Base-by-base conservation (phyloP, 2,797 vertebrate species). In the Pagetopsis macropterus region DNA sequence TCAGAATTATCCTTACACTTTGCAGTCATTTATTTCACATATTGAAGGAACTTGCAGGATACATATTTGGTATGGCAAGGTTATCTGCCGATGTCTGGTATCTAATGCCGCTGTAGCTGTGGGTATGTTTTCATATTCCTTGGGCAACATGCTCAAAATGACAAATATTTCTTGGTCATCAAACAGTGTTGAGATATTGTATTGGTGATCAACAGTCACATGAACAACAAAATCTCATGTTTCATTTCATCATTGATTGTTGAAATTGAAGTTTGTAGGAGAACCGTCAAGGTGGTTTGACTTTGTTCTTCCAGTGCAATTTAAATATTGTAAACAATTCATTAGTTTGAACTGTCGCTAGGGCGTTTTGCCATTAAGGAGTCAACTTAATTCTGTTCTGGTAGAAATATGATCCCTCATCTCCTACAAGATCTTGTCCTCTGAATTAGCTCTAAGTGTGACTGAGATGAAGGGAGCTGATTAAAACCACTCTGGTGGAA, bases 401-500 rank as follows among this genome's bases (percentile, higher is more conserved):
- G 31, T 78, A 75, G 83, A 87, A 85, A 84, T 76, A 81, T 81
- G 79, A 88, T 84, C 84, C 81, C 71, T 88, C 87, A 84, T 87
- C 76, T 85, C 72, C 54, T 61, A 80, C 76, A 85, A 81, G 76
- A 87, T 75, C 72, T 78, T 77, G 74, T 92, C 76, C 76, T 85
- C 77, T 90, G 74, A 86, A 88, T 89, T 81, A 87, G 86, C 80
- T 82, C 46, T 54, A 87, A 81, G 63, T 86, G 81, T 86, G 84
- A 89, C 76, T 72, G 55, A 89, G 89, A 87, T 82, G 75, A 84
- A 88, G 62, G 55, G 73, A 79, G 71, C 83, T 88, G 85, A 89
- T 91, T 88, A 88, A 88, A 90, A 60, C 75, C 84, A 77, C 78
- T 88, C 52, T 85, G 63, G 60, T 84, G 84, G 85, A 86, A 88